These are phyloP conservation scores for Choloepus didactylus DNA, from an alignment of 2,797 vertebrate species.

Conservation along the genomic window DNA sequence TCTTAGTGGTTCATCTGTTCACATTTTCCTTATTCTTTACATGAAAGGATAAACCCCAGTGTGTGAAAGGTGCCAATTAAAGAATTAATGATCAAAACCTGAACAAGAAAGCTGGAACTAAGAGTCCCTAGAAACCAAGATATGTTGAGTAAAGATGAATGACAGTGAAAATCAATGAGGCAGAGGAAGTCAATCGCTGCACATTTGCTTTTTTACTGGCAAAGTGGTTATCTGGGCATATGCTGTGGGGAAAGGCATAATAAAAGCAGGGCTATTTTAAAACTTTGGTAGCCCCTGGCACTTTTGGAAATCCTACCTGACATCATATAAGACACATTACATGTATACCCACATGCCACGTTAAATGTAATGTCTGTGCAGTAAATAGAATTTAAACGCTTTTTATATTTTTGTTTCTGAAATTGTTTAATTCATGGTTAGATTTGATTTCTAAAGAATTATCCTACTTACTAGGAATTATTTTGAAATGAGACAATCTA, in stretches of 20 bases:
- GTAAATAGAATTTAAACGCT: conserved; percentile 58
- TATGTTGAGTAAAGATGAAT: conserved; percentile 29
- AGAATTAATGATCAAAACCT: conserved; percentile 43
- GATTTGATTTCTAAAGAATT: conserved; percentile 58
- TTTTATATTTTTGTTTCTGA: conserved; percentile 65
- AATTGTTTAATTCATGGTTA: conserved; percentile 66
- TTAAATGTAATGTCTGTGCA: conserved; percentile 42
- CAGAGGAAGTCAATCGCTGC: background rate
- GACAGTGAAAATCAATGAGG: background rate
- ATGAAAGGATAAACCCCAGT: background rate
- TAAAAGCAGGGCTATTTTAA: background rate
- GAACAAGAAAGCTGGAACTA: background rate
- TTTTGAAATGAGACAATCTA: conserved; percentile 43
- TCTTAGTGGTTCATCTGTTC: background rate
- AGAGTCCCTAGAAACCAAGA: background rate
- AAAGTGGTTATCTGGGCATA: background rate
- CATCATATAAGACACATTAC: background rate
- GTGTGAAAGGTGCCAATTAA: conserved; percentile 7
- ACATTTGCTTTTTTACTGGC: background rate
- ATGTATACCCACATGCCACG: conserved; percentile 9
- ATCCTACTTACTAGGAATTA: conserved; percentile 16
- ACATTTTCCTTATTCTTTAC: conserved; percentile 5
- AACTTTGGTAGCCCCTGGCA: background rate
- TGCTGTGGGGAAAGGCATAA: background rate
- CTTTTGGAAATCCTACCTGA: conserved; percentile 24